phyloP scores from a whole-genome alignment of 2,888 invertebrate species.

The Trichacis sp. region DNA sequence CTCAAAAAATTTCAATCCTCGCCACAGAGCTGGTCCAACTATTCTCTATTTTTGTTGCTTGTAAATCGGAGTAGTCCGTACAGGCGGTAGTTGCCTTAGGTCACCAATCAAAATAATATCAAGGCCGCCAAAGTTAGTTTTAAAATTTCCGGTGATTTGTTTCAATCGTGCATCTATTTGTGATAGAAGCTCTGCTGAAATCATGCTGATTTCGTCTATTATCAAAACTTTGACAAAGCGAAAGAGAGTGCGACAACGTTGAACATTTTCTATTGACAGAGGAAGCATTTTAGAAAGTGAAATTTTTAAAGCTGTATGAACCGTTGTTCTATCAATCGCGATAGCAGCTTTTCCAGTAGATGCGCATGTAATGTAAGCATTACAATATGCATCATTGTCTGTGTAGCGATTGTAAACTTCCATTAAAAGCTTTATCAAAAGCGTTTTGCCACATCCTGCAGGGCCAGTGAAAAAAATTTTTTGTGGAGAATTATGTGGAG shows the following conservation, averaged over 20 bases:
- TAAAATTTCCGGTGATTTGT: conserved; percentile 58
- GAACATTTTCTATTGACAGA: not conserved
- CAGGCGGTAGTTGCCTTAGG: conserved; percentile 61
- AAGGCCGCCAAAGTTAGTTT: conserved; percentile 55
- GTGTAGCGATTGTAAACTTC: conserved; percentile 64
- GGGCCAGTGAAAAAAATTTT: conserved; percentile 48
- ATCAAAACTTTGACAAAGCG: conserved; percentile 53
- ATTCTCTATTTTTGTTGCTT: conserved; percentile 48
- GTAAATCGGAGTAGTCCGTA: conserved; percentile 51
- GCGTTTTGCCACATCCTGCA: conserved; percentile 43
- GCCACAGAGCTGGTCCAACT: conserved; percentile 54
- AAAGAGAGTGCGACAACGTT: conserved; percentile 48
- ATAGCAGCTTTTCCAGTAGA: conserved; percentile 54
- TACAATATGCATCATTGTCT: conserved; percentile 54
- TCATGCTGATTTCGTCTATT: conserved; percentile 62
- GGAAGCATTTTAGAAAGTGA: not conserved
- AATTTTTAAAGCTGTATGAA: not conserved
- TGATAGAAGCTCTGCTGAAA: conserved; percentile 52
- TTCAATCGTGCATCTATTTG: conserved; percentile 55
- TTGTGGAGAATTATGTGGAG: conserved; percentile 10
- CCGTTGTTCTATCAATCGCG: conserved; percentile 44
- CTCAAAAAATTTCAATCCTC: conserved; percentile 53
- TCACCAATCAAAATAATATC: conserved; percentile 61
- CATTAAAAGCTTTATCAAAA: conserved; percentile 62
- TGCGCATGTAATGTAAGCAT: conserved; percentile 56